phyloP scores from a whole-genome alignment of 2,797 vertebrate species.

The Prionace glauca region DNA sequence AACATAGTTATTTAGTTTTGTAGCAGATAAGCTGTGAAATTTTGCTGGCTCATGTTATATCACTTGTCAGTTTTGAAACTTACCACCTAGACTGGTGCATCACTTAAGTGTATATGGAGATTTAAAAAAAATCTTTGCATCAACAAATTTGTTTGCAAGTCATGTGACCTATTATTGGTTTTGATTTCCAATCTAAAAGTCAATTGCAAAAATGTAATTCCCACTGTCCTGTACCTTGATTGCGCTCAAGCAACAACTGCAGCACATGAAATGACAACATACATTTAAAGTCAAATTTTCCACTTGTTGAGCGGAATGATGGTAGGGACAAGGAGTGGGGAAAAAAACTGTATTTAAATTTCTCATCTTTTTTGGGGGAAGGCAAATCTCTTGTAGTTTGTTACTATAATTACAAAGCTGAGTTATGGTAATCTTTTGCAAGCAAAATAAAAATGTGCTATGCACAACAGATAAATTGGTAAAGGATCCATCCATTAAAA shows the following conservation, averaged over 20 bases:
- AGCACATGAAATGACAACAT: background rate
- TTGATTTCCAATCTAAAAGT: background rate
- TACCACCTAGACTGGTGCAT: background rate
- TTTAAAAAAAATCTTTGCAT: background rate
- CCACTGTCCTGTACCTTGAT: background rate
- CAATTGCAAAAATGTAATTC: background rate
- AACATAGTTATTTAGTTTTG: background rate
- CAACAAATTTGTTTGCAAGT: background rate
- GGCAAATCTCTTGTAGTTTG: background rate
- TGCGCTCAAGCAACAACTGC: background rate
- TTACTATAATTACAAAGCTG: background rate
- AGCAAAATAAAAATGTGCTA: background rate
- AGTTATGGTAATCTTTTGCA: background rate
- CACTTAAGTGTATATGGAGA: background rate
- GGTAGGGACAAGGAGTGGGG: background rate
- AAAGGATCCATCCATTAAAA: background rate
- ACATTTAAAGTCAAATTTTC: background rate
- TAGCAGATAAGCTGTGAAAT: background rate
- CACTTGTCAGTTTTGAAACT: background rate
- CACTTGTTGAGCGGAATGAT: background rate
- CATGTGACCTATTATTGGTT: background rate
- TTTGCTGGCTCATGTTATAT: background rate
- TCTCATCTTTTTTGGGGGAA: background rate
- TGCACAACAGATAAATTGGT: background rate
- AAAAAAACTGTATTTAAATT: background rate